These are phyloP conservation scores for Characodon lateralis DNA, from an alignment of 2,797 vertebrate species.

Conservation along the genomic window DNA sequence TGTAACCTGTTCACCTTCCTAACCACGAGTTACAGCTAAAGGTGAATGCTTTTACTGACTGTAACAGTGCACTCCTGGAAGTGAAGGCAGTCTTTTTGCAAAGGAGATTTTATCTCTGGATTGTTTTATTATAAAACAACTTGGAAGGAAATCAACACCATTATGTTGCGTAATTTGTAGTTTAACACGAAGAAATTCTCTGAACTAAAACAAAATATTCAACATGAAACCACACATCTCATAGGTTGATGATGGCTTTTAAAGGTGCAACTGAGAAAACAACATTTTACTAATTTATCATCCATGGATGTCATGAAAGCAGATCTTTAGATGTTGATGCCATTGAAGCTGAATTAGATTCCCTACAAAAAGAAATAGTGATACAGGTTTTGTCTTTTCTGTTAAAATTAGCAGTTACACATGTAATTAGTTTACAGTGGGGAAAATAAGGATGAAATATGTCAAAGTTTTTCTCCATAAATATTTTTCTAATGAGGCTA, in stretches of 20 bases:
- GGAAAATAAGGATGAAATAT: not conserved
- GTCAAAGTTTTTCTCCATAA: not conserved
- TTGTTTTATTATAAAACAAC: conserved; percentile 18
- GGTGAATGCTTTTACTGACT: conserved; percentile 24
- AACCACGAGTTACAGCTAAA: conserved; percentile 22
- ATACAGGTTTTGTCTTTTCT: not conserved
- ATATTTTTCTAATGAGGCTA: not conserved
- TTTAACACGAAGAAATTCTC: conserved; percentile 24
- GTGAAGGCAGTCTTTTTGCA: conserved; percentile 8
- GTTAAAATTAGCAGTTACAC: not conserved
- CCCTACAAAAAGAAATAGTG: not conserved
- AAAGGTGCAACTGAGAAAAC: not conserved
- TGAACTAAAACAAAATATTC: conserved; percentile 44
- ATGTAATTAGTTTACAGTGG: not conserved
- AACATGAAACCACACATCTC: conserved; percentile 10
- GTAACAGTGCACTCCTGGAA: conserved; percentile 36
- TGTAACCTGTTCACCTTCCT: conserved; percentile 55
- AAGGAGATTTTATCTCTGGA: conserved; percentile 14
- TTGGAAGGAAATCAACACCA: conserved; percentile 11
- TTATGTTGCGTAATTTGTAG: conserved; percentile 19
- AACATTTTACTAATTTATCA: not conserved
- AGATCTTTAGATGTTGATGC: not conserved
- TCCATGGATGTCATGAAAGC: conserved; percentile 6
- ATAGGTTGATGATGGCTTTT: not conserved
- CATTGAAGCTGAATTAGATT: not conserved